Conservation (phyloP, 2,888 invertebrate genomes). For the Halocaridina rubra region DNA sequence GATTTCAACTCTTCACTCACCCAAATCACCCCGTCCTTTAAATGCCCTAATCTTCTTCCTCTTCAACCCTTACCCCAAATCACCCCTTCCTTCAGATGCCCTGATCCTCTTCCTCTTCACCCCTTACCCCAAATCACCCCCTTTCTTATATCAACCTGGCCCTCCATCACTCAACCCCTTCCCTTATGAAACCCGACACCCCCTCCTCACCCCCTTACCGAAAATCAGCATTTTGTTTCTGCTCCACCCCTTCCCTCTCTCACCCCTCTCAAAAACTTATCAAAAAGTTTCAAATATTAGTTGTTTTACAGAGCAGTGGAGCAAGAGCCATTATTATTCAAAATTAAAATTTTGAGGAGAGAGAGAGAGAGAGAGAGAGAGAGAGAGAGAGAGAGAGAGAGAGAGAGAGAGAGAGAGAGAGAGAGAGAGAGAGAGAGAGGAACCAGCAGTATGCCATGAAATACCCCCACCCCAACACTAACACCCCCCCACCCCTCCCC, state of each 20-base stretch:
- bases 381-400: neutral
- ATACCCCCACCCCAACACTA: neutral
- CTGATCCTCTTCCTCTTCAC: neutral
- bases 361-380: neutral
- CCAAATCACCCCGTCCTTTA: too few species aligned
- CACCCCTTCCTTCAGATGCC: too few species aligned
- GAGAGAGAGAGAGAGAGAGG: too few species aligned
- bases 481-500: too few species aligned
- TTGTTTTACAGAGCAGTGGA: neutral
- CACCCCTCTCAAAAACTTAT: too few species aligned
- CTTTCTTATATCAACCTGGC: too few species aligned
- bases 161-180: neutral
- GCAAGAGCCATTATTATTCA: neutral
- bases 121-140: neutral
- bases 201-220: neutral
- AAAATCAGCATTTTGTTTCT: neutral
- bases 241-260: too few species aligned
- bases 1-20: too few species aligned
- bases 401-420: neutral
- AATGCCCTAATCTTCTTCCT: too few species aligned
- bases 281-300: too few species aligned
- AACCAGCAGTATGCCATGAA: neutral
- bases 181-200: neutral
- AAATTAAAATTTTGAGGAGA: neutral
- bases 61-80: too few species aligned